A percentile compares a stretch with the other conserved stretches of the same genome.
Evolutionary conservation across 2,113 vertebrate species (phyloP).

Genomic region (Polyodon spathula): DNA sequence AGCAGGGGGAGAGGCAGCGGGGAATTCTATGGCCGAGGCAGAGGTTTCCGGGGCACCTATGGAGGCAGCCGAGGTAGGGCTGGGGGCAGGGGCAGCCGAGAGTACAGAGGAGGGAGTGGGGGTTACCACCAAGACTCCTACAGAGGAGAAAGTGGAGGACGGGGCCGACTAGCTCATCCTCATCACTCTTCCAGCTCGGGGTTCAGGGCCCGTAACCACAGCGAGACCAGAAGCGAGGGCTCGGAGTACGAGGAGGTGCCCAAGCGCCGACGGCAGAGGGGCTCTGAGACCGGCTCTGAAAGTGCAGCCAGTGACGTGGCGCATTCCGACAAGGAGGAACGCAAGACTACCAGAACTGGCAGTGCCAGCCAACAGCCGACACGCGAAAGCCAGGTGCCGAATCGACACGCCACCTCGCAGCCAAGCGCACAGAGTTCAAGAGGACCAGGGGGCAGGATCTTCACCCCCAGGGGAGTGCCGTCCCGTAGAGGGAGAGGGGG

Average conservation of each 20-base stretch:
- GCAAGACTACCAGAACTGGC: slow-evolving; percentile 40
- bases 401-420: slow-evolving; percentile 35
- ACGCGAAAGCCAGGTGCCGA: slow-evolving; percentile 2
- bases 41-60: slow-evolving; percentile 63
- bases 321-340: slow-evolving; percentile 76
- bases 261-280: slow-evolving; percentile 76
- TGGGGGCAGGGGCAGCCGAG: slow-evolving; percentile 41
- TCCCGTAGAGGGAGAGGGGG: slow-evolving; percentile 55
- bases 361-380: slow-evolving; percentile 22
- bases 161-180: slow-evolving; percentile 35
- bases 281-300: slow-evolving; percentile 81
- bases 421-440: slow-evolving; percentile 37
- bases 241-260: slow-evolving; percentile 87
- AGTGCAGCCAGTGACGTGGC: slow-evolving; percentile 68
- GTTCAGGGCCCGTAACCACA: slow-evolving; percentile 68
- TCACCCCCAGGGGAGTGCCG: slow-evolving; percentile 80
- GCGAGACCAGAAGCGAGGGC: slow-evolving; percentile 80
- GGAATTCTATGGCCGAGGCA: slow-evolving; percentile 75
- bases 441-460: slow-evolving; percentile 62
- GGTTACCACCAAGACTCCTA: slow-evolving; percentile 48
- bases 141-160: slow-evolving; percentile 53
- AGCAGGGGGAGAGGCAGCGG: slow-evolving; percentile 62
- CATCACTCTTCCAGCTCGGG: slow-evolving; percentile 44
- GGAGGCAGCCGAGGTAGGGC: slow-evolving; percentile 34
- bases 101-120: slow-evolving; percentile 51